Evolutionary conservation across 1,140 invertebrate species (phyloP), one percentile per base, ranked within the genome.

Genomic region (Listronotus oregonensis): DNA sequence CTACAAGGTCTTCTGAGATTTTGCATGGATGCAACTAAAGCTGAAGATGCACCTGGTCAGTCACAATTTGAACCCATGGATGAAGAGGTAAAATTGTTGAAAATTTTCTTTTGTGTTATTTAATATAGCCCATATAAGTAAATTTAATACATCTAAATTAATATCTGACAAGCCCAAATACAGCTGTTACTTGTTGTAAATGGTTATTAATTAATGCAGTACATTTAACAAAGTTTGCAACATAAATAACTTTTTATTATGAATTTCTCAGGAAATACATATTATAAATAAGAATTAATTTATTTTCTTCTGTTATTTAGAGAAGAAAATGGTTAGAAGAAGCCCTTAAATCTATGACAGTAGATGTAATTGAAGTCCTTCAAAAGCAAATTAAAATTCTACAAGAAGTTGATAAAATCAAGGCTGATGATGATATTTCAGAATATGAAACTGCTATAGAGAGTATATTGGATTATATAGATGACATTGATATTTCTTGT

Each of bases 401-500:
- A 6, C 78, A 81, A 12, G 76, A 84, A 44, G 68, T 77, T 3
- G 78, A 82, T 34, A 72, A 70, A 47, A 74, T 87, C 0, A 71
- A 80, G 15, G 59, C 76, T 0, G 82, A 82, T 1, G 83, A 85
- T 42, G 80, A 84, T 47, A 70, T 86, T 2, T 79, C 83, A 0
- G 81, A 85, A 21, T 83, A 85, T 42, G 76, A 83, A 15, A 78
- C 83, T 37, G 77, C 78, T 0, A 80, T 92, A 9, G 85, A 88
- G 27, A 82, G 80, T 37, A 81, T 92, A 32, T 74, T 83, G 9
- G 86, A 89, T 59, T 84, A 83, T 73, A 83, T 88, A 54, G 88
- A 90, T 74, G 83, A 85, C 64, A 86, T 91, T 50, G 90, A 93
- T 76, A 80, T 87, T 49, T 89, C 91, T 11, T 89, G 87, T 73